Evolutionary conservation across 2,797 vertebrate genomes (phyloP).

Genomic region (Peromyscus eremicus): DNA sequence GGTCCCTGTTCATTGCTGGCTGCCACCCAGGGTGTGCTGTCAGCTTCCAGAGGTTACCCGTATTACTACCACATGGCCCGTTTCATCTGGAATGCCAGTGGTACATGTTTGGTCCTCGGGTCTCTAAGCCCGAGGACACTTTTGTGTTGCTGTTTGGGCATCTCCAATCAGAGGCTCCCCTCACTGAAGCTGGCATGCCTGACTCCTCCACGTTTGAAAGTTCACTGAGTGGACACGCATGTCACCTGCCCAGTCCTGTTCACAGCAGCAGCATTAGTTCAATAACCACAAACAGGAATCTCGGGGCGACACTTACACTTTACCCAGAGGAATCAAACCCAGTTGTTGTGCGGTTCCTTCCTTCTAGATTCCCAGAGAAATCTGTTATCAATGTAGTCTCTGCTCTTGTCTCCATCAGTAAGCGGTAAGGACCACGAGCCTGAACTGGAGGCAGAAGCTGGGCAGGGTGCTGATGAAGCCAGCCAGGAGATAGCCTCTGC

Average conservation of each 20-base stretch:
- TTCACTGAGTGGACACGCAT: not conserved
- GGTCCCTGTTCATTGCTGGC: not conserved
- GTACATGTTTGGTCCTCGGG: not conserved
- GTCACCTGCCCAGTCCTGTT: not conserved
- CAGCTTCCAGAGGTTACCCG: not conserved
- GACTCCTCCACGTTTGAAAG: not conserved
- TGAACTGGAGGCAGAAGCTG: slow-evolving; percentile 87
- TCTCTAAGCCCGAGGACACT: not conserved
- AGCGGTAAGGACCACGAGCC: slow-evolving; percentile 87
- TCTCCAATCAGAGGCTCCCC: not conserved
- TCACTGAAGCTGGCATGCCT: not conserved
- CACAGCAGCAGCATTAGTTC: too few relatives aligned
- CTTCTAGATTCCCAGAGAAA: not conserved
- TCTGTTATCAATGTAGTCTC: slow-evolving; percentile 82
- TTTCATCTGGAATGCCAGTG: not conserved
- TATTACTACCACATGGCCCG: not conserved
- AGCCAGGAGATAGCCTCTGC: slow-evolving; percentile 85
- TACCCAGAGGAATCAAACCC: not conserved
- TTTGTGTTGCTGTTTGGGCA: slow-evolving; percentile 1
- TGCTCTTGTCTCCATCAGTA: slow-evolving; percentile 87
- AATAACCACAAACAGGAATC: not conserved
- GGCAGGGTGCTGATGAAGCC: slow-evolving; percentile 82
- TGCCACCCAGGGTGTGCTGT: not conserved
- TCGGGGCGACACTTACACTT: not conserved
- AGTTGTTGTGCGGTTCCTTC: not conserved